Evolutionary conservation across 2,888 invertebrate species (phyloP), one percentile per base, ranked within the genome.

Genomic region (Aphidius colemani): DNA sequence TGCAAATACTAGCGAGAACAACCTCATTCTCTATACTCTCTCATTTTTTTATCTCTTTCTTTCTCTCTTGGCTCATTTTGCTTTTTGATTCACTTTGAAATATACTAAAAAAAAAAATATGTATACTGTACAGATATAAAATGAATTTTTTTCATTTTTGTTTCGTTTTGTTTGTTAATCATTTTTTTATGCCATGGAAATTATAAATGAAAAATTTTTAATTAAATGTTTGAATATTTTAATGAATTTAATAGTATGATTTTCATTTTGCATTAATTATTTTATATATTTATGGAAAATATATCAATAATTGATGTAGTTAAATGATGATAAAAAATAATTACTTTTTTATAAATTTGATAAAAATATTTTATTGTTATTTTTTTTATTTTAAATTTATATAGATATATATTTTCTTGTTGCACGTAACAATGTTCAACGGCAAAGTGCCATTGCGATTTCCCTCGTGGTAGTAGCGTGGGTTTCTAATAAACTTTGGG

Each of bases 1-100:
- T 72, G 74, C 74, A 74, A 75, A 76, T 75, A 75, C 69, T 68
- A 74, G 65, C 67, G 65, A 65, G 58, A 59, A 53, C 59, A 62
- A 63, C 66, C 60, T 51, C 46, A 64, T 30, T 40, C 30, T 48
- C 45, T 41, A 41, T 9, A 30, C 45, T 40, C 53, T 48, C 18
- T 8, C 43, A 30, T 6, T n/a, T 40, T n/a, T 43, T 51, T 44
- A 50, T 56, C 40, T 11, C 30, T 53, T 4, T 60, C 61, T 55
- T 18, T 45, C 39, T 43, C 41, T 43, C 53, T 44, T n/a, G 40
- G 39, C 51, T 53, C 41, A 40, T 45, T 43, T 11, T 62, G 39
- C 51, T 10, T 40, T 40, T 53, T n/a, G 40, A 40, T 53, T 53
- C 10, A 53, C 40, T 40, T 53, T 40, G 7, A 53, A 30, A 30